These are phyloP conservation scores for Conchocele bisecta DNA, from an alignment of 2,888 invertebrate species.

Conservation along the genomic window DNA sequence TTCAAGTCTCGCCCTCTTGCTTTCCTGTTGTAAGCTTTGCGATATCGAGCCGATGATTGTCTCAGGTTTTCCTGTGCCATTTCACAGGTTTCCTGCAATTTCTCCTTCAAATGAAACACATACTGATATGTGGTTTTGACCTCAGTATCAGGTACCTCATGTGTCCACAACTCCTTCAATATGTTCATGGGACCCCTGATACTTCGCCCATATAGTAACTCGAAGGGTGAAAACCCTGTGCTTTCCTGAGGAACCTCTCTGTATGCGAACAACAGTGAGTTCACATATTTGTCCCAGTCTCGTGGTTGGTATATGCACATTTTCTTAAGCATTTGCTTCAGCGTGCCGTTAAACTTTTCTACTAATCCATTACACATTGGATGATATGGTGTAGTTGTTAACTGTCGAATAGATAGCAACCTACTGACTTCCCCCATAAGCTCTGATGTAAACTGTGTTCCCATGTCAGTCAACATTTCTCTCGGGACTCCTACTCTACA, in stretches of 20 bases:
- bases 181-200: conserved; percentile 58
- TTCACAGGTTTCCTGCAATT: conserved; percentile 40
- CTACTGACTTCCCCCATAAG: conserved; percentile 51
- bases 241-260: conserved; percentile 51
- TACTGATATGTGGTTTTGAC: conserved; percentile 50
- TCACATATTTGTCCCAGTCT: conserved; percentile 43
- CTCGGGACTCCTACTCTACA: conserved; percentile 37
- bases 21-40: conserved; percentile 44
- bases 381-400: conserved; percentile 51
- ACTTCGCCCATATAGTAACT: conserved; percentile 51
- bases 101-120: conserved; percentile 44
- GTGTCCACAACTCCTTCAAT: conserved; percentile 49
- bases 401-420: conserved; percentile 31
- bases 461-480: conserved; percentile 60
- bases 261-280: conserved; percentile 45
- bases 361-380: conserved; percentile 47
- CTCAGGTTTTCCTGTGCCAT: conserved; percentile 16
- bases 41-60: conserved; percentile 17
- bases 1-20: conserved; percentile 25
- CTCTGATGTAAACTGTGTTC: conserved; percentile 56
- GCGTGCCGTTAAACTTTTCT: conserved; percentile 52
- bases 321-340: conserved; percentile 39
- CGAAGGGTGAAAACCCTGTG: conserved; percentile 56
- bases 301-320: conserved; percentile 29
- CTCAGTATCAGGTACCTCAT: conserved; percentile 7